A percentile compares a stretch with the other conserved stretches of the same genome.
These are phyloP conservation scores for Hippocampus zosterae DNA, from an alignment of 2,113 vertebrate species.

Conservation along the genomic window DNA sequence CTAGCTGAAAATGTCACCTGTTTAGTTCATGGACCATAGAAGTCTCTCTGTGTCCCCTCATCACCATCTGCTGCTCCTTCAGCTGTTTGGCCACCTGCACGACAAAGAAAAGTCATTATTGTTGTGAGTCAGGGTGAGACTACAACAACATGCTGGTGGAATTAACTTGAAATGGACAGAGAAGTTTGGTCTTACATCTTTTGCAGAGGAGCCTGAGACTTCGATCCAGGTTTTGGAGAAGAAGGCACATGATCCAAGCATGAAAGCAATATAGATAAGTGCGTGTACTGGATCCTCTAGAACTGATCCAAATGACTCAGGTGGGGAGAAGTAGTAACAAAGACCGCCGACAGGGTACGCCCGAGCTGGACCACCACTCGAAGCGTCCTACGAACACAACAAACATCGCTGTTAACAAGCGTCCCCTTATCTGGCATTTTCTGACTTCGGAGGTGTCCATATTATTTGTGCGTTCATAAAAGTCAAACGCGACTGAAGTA, in stretches of 20 bases:
- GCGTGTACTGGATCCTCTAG: conserved; percentile 94
- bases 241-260: conserved; percentile 97
- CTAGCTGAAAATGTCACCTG: conserved; percentile 71
- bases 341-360: conserved; percentile 95
- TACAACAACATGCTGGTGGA: neutral
- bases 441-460: neutral
- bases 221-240: conserved; percentile 99
- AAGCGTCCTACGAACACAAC: conserved; percentile 73
- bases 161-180: neutral
- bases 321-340: conserved; percentile 95
- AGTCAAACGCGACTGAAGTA: no score
- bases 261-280: conserved; percentile 91
- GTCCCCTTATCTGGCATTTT: neutral
- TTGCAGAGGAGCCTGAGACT: conserved; percentile 96
- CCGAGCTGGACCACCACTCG: conserved; percentile 89
- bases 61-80: conserved; percentile 78
- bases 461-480: neutral
- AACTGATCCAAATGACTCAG: conserved; percentile 90
- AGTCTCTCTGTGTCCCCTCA: conserved; percentile 95
- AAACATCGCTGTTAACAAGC: neutral
- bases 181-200: conserved; percentile 82
- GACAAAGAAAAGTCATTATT: neutral
- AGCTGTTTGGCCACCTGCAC: conserved; percentile 92
- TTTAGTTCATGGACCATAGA: conserved; percentile 99
- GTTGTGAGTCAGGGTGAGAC: neutral